phyloP scores from a whole-genome alignment of 2,888 invertebrate species.

The Galeruca laticollis region DNA sequence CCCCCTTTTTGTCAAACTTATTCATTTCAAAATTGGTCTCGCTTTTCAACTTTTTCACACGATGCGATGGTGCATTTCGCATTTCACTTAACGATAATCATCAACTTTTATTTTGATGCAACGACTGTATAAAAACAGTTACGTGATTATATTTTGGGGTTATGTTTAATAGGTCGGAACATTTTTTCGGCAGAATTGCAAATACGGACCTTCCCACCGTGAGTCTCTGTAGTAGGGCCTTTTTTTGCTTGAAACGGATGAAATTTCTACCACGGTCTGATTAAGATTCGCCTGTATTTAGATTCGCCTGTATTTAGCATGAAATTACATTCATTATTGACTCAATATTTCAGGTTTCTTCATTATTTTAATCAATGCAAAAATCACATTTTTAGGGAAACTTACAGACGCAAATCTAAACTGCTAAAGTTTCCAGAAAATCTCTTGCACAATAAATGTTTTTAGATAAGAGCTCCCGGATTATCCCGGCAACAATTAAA shows the following conservation, averaged over 20 bases:
- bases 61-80: no score
- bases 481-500: slow-evolving; percentile 59
- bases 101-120: slow-evolving; percentile 16
- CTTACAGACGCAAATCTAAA: slow-evolving; percentile 52
- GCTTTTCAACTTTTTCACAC: no score
- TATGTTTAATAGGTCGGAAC: slow-evolving; percentile 39
- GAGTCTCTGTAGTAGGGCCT: slow-evolving; percentile 13
- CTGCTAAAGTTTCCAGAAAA: slow-evolving; percentile 45
- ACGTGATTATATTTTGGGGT: slow-evolving; percentile 28
- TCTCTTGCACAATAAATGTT: slow-evolving; percentile 53
- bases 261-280: slow-evolving; percentile 24
- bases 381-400: slow-evolving; percentile 2
- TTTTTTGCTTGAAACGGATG: slow-evolving; percentile 25
- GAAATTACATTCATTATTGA: no score
- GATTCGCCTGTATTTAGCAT: no score
- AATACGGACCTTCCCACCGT: slow-evolving; percentile 35
- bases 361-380: background rate
- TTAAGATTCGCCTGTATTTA: slow-evolving; percentile 14
- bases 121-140: slow-evolving; percentile 15
- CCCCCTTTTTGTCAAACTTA: no score
- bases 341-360: no score
- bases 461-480: slow-evolving; percentile 53
- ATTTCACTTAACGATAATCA: slow-evolving; percentile 23
- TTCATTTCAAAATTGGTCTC: no score
- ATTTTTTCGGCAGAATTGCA: slow-evolving; percentile 36